phyloP scores from a whole-genome alignment of 2,113 vertebrate species.

The Lonchura striata region DNA sequence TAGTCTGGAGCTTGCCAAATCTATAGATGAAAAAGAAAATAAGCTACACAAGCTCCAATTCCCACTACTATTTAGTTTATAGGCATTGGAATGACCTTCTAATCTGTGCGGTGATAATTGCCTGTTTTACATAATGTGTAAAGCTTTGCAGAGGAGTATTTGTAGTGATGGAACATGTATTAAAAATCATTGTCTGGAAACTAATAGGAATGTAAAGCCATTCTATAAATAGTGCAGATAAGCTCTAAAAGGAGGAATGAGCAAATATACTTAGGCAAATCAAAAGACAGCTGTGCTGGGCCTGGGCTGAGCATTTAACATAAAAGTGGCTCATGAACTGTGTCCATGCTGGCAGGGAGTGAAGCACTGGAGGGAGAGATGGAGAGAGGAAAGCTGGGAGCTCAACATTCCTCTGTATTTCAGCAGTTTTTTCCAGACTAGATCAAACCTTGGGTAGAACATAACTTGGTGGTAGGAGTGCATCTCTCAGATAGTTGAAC shows the following conservation, averaged over 20 bases:
- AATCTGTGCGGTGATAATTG: conserved; percentile 44
- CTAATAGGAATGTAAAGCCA: conserved; percentile 50
- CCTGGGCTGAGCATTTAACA: rapidly evolving
- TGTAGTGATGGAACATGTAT: conserved; percentile 17
- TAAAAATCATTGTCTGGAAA: conserved; percentile 35
- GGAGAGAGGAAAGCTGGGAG: not conserved
- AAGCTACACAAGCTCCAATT: not conserved
- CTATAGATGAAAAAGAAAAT: not conserved
- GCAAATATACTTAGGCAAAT: conserved; percentile 14
- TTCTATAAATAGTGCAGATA: conserved; percentile 42
- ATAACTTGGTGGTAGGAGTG: not conserved
- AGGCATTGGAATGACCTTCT: conserved; percentile 16
- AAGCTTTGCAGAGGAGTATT: conserved; percentile 26
- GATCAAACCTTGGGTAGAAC: not conserved
- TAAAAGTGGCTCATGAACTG: not conserved
- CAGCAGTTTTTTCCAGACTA: not conserved
- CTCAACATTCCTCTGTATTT: not conserved
- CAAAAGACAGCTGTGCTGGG: not conserved
- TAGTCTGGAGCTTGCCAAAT: not conserved
- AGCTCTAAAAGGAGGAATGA: conserved; percentile 21
- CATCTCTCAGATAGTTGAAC: not conserved
- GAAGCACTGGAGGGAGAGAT: not conserved
- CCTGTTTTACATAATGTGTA: conserved; percentile 40
- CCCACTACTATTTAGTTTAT: not conserved
- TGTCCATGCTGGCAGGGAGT: not conserved